Conservation (phyloP, 1,140 invertebrate genomes). For the Cecropterus lyciades region DNA sequence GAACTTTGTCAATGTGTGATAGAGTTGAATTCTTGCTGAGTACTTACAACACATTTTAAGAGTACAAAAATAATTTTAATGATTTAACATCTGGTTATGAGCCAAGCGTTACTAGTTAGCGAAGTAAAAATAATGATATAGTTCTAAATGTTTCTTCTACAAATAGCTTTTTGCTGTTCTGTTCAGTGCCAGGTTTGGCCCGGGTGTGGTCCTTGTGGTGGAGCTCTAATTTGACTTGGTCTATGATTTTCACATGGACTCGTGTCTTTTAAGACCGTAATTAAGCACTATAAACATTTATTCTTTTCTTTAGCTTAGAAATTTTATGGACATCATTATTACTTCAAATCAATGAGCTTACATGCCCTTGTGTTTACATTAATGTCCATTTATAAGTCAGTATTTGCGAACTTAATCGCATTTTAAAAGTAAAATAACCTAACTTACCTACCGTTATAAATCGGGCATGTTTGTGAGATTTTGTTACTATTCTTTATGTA, state of each 20-base stretch:
- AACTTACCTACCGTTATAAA: slow-evolving; percentile 7
- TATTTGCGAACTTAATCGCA: slow-evolving; percentile 26
- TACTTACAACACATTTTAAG: slow-evolving; percentile 40
- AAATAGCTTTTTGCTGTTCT: slow-evolving; percentile 50
- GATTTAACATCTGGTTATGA: slow-evolving; percentile 31
- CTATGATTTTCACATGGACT: neutral
- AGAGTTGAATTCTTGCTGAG: slow-evolving; percentile 7
- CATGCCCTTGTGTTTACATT: slow-evolving; percentile 14
- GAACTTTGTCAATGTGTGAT: slow-evolving; percentile 5
- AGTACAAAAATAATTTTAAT: slow-evolving; percentile 44
- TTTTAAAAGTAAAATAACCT: slow-evolving; percentile 21
- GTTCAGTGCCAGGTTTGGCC: slow-evolving; percentile 1
- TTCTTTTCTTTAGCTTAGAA: slow-evolving; percentile 28
- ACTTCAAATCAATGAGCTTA: slow-evolving; percentile 19
- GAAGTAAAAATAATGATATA: slow-evolving; percentile 45
- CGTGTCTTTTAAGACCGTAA: neutral
- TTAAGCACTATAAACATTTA: slow-evolving; percentile 16
- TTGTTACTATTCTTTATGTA: slow-evolving; percentile 22
- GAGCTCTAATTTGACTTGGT: slow-evolving; percentile 14
- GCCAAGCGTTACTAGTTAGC: slow-evolving; percentile 60
- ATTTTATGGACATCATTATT: slow-evolving; percentile 27
- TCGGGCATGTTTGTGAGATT: slow-evolving; percentile 17
- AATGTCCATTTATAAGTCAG: slow-evolving; percentile 28
- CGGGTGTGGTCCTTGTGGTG: slow-evolving; percentile 13
- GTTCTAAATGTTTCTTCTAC: slow-evolving; percentile 50